These are phyloP conservation scores for Leptopilina clavipes DNA, from an alignment of 1,140 invertebrate genomes.

Conservation along the genomic window DNA sequence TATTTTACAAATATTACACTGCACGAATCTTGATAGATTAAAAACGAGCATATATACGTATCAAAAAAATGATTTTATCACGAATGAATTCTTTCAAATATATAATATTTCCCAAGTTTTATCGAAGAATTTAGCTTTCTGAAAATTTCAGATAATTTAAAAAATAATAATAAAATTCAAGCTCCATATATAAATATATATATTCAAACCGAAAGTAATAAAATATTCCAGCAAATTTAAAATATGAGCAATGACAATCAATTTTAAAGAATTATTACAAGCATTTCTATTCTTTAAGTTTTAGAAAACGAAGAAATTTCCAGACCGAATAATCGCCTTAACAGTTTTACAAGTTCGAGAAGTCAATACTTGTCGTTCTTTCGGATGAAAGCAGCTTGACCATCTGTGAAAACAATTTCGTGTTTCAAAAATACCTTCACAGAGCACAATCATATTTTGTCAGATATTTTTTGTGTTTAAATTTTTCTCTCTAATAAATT, in stretches of 20 bases:
- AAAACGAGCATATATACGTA: conserved; percentile 1
- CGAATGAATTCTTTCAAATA: too few species aligned
- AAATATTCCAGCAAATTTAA: not conserved
- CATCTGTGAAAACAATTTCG: conserved; percentile 31
- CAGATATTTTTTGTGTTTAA: not conserved
- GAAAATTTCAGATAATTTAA: too few species aligned
- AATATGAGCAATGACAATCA: not conserved
- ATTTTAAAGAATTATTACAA: too few species aligned
- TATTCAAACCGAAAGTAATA: not conserved
- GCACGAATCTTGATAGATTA: conserved; percentile 12
- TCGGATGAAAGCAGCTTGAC: conserved; percentile 15
- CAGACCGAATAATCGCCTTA: conserved; percentile 8
- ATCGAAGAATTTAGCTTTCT: too few species aligned
- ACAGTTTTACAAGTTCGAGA: conserved; percentile 13
- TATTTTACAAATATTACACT: conserved; percentile 17
- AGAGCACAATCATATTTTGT: conserved; percentile 16
- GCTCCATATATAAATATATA: too few species aligned
- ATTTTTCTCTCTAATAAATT: not conserved
- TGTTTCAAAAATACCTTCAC: not conserved
- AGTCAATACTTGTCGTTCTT: conserved; percentile 1
- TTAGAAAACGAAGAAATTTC: not conserved
- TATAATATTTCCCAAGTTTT: not conserved
- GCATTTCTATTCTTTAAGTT: too few species aligned
- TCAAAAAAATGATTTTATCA: not conserved
- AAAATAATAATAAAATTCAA: too few species aligned